These are phyloP conservation scores for Xiphophorus birchmanni DNA, from an alignment of 2,797 vertebrate genomes.

Conservation along the genomic window DNA sequence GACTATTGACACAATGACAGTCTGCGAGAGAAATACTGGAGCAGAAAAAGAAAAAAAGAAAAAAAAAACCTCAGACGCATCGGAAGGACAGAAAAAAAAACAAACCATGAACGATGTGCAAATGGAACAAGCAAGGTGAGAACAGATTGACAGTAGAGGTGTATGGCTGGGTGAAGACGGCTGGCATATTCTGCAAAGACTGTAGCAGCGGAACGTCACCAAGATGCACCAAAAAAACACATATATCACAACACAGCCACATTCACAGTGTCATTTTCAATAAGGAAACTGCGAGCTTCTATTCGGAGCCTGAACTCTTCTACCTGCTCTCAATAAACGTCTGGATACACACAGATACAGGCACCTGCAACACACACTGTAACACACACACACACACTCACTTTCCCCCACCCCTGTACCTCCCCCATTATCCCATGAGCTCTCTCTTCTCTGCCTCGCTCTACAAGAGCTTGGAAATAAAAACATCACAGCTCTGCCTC, in stretches of 20 bases:
- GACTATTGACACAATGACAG: conserved; percentile 81
- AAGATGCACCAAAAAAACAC: conserved; percentile 23
- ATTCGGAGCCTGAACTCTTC: conserved; percentile 65
- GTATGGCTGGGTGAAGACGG: conserved; percentile 63
- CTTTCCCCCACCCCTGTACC: conserved; percentile 53
- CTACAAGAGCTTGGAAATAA: conserved; percentile 81
- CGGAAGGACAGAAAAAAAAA: conserved; percentile 33
- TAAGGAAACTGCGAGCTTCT: conserved; percentile 63
- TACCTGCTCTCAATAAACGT: conserved; percentile 64
- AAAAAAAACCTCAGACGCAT: conserved; percentile 30
- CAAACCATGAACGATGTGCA: conserved; percentile 73
- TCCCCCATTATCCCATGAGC: conserved; percentile 77
- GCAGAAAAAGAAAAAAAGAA: conserved; percentile 38
- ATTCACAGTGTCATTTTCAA: conserved; percentile 60
- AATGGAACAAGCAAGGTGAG: conserved; percentile 78
- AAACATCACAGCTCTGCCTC: conserved; percentile 82
- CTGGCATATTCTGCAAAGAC: conserved; percentile 51
- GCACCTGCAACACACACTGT: conserved; percentile 47
- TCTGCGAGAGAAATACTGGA: conserved; percentile 72
- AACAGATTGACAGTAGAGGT: conserved; percentile 69
- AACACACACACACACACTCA: conserved; percentile 16
- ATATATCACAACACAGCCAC: conserved; percentile 31
- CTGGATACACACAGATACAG: conserved; percentile 51
- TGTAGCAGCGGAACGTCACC: conserved; percentile 29
- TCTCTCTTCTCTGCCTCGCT: conserved; percentile 75